Conservation (phyloP, 2,113 vertebrate species). For the Boulengeromyrus knoepffleri region DNA sequence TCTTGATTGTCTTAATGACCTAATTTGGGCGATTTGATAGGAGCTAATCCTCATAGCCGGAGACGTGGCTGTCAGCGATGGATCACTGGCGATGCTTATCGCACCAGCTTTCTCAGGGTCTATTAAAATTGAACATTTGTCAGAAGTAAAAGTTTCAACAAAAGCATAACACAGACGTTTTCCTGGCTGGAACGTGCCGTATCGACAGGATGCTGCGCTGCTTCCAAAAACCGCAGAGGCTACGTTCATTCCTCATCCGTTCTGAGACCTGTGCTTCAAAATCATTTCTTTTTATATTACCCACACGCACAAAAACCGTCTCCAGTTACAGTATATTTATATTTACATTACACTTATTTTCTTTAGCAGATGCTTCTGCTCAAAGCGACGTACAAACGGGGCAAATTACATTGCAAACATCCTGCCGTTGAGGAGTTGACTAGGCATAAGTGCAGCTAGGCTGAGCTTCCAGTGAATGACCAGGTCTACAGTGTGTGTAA, state of each 20-base stretch:
- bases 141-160: background rate
- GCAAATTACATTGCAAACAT: too few relatives aligned
- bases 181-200: background rate
- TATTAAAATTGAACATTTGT: background rate
- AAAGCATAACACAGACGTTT: background rate
- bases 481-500: background rate
- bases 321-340: background rate
- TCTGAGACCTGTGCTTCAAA: background rate
- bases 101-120: background rate
- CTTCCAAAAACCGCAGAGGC: background rate
- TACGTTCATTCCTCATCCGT: background rate
- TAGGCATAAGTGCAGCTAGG: background rate
- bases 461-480: background rate
- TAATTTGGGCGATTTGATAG: slow-evolving; percentile 26
- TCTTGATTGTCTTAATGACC: slow-evolving; percentile 29
- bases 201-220: background rate
- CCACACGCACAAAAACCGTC: background rate
- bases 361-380: background rate
- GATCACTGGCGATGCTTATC: background rate
- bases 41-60: slow-evolving; percentile 25
- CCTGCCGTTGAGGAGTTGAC: too few relatives aligned
- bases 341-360: background rate
- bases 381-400: too few relatives aligned
- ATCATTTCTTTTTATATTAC: background rate
- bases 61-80: background rate